Base-by-base conservation (phyloP, 2,888 invertebrate species). In the Phyllotreta striolata region DNA sequence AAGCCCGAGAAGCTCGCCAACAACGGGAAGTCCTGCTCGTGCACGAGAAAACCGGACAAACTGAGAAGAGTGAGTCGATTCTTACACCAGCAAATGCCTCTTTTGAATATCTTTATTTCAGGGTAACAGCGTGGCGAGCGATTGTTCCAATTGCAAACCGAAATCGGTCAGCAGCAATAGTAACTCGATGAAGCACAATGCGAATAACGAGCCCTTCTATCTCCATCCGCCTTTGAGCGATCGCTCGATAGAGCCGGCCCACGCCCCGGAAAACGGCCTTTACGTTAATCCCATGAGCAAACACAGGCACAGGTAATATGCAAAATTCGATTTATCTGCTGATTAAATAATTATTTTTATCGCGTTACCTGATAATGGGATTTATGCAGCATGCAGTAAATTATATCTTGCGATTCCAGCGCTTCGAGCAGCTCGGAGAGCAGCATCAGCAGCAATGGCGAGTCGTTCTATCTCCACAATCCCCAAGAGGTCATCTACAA, bases 401-500 rank as follows among this genome's bases (percentile, higher is more conserved):
- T 41, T 60, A 10, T 51, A 35, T 40, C 34, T 24, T 24, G 24
- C 24, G 13, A 57, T 74, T 76, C 52, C 68, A 80, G 79, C 66
- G 73, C 76, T 37, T 78, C 79, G 34, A 79, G 77, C 66, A 78
- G 79, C 65, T 80, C 79, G 49, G 79, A 78, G 38, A 78, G 77
- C 66, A 78, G 79, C 85, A 79, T 84, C 3, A 74, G 72, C 56
- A 85, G 86, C 74, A 78, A 77, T 63, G 85, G 85, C n/a, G 89
- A 89, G 74, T 88, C 91, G 5, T 95, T 95, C 84, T 95, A 92
- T 79, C 85, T 95, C 56, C 95, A 95, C 82, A 90, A 90, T 76
- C 91, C 91, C 0, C 90, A 91, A 63, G 91, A 92, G 72, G 84
- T 92, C 46, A 87, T 89, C 66, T 93, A 94, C 81, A 93, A 93